phyloP scores from a whole-genome alignment of 2,888 invertebrate genomes.

The Tipula lateralis region DNA sequence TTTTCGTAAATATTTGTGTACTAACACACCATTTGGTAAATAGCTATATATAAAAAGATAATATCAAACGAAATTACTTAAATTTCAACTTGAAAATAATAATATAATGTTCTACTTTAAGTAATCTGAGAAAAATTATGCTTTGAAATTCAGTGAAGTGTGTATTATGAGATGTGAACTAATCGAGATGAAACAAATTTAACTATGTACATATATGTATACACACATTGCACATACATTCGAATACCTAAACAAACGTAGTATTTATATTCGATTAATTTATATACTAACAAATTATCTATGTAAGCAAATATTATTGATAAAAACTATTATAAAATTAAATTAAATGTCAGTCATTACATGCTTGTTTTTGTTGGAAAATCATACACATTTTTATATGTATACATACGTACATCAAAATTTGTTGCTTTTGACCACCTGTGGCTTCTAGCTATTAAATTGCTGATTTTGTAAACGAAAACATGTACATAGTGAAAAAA shows the following conservation, averaged over 20 bases:
- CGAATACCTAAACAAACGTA: background rate
- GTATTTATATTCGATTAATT: background rate
- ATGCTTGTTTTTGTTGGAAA: background rate
- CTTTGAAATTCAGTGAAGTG: background rate
- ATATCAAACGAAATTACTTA: background rate
- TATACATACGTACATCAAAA: background rate
- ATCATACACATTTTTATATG: background rate
- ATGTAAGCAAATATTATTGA: background rate
- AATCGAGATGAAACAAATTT: background rate
- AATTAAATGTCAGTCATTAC: background rate
- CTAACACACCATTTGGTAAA: background rate
- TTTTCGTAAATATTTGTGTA: background rate
- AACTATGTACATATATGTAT: background rate
- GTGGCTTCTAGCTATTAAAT: background rate
- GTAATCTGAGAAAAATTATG: background rate
- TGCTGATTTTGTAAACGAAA: background rate
- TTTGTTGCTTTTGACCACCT: constrained; percentile 14
- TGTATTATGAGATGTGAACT: background rate
- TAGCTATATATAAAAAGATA: background rate
- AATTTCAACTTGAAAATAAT: background rate
- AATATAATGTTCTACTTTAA: background rate
- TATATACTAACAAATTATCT: background rate
- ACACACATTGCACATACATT: too few relatives aligned
- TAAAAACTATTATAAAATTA: background rate
- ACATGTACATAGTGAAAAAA: too few relatives aligned